Percentiles rank a stretch among this genome's conserved stretches.
These are phyloP conservation scores for Aricia artaxerxes DNA, from an alignment of 2,888 invertebrate species.

Conservation along the genomic window DNA sequence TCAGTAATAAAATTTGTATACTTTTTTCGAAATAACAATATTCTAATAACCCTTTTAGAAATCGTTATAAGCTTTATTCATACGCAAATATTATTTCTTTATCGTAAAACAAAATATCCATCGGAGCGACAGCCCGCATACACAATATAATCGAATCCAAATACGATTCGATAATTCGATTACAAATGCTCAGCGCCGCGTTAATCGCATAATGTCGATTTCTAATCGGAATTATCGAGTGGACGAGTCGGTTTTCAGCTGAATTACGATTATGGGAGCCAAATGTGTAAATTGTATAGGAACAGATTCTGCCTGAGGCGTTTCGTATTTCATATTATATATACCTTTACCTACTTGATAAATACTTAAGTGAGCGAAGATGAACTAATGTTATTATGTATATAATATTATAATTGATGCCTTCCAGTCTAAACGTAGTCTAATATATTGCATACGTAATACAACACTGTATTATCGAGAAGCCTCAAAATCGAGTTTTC, in stretches of 20 bases:
- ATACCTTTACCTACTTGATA: background rate
- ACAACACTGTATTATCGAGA: no score
- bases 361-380: no score
- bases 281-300: background rate
- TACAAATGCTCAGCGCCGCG: background rate
- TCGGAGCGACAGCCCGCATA: constrained; percentile 7
- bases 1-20: background rate
- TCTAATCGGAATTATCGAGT: constrained; percentile 11
- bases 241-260: background rate
- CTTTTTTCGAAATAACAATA: background rate
- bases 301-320: background rate
- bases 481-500: no score
- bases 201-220: background rate
- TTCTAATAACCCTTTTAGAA: background rate
- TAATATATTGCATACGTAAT: no score
- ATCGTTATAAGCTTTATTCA: background rate
- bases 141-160: constrained; percentile 13
- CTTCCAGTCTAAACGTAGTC: no score
- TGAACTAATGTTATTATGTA: no score
- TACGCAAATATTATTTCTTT: constrained; percentile 1
- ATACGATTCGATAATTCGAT: constrained; percentile 17
- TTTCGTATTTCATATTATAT: no score
- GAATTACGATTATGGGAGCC: background rate
- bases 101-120: background rate
- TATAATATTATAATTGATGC: no score